These are phyloP conservation scores for Tortricodes alternella DNA, from an alignment of 2,888 invertebrate species.

Conservation along the genomic window DNA sequence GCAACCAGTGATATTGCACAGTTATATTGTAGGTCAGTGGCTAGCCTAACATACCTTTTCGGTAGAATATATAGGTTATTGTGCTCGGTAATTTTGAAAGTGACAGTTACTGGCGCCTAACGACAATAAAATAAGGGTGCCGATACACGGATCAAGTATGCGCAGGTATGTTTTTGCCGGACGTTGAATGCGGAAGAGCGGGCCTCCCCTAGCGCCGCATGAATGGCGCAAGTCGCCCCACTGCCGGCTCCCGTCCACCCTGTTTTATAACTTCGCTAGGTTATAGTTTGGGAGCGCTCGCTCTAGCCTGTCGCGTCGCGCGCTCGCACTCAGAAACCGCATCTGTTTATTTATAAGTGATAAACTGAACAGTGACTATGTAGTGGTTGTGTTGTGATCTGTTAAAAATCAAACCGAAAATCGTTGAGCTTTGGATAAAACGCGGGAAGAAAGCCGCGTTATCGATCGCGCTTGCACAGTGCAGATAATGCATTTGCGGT, in stretches of 20 bases:
- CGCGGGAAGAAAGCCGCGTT: conserved; percentile 64
- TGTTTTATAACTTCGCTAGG: conserved; percentile 69
- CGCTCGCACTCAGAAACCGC: conserved; percentile 66
- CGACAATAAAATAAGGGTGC: too few species aligned
- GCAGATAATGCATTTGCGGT: conserved; percentile 54
- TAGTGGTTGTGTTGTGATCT: conserved; percentile 25
- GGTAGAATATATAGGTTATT: too few species aligned
- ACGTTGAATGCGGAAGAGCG: conserved; percentile 67
- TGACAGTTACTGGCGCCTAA: too few species aligned
- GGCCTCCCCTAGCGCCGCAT: conserved; percentile 55
- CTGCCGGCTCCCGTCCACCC: conserved; percentile 55
- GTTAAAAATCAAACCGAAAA: neutral
- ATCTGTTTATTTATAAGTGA: conserved; percentile 40
- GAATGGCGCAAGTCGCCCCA: conserved; percentile 69
- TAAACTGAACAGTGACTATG: conserved; percentile 11
- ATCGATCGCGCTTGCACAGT: conserved; percentile 65
- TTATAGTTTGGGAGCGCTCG: conserved; percentile 72
- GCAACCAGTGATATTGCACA: too few species aligned
- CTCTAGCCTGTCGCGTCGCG: conserved; percentile 59
- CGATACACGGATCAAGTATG: too few species aligned
- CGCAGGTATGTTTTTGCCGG: conserved; percentile 33
- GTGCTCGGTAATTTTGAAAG: too few species aligned
- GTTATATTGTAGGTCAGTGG: too few species aligned
- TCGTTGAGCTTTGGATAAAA: conserved; percentile 30
- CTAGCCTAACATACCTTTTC: too few species aligned